Evolutionary conservation across 2,113 vertebrate species (phyloP).

Genomic region (Oreotrochilus melanogaster): DNA sequence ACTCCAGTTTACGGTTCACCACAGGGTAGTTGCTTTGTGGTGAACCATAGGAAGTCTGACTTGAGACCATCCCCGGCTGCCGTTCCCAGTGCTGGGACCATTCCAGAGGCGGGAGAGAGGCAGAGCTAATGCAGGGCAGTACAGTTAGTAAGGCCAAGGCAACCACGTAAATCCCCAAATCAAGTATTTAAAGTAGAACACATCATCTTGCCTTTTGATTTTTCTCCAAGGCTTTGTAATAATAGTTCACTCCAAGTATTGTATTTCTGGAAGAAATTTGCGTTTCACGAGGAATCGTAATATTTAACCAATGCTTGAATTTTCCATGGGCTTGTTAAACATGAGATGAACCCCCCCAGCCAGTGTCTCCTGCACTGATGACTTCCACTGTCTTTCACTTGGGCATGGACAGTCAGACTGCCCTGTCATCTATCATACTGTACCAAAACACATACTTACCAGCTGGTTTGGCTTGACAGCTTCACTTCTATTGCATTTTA

Average conservation of each 20-base stretch:
- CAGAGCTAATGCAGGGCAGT: neutral
- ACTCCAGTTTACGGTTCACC: neutral
- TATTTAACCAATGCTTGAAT: neutral
- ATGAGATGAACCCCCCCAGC: neutral
- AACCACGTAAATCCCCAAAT: neutral
- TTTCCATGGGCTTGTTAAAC: neutral
- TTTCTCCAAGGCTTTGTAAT: neutral
- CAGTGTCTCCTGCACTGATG: neutral
- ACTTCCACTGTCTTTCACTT: neutral
- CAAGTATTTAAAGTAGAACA: neutral
- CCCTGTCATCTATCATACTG: neutral
- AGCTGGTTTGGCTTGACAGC: neutral
- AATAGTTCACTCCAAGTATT: neutral
- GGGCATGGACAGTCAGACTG: neutral
- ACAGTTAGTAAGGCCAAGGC: neutral
- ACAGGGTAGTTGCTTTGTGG: conserved; percentile 25
- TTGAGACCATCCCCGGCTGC: neutral
- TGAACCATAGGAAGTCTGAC: conserved; percentile 31
- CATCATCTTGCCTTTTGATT: neutral
- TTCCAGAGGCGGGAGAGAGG: neutral
- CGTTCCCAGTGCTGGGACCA: neutral
- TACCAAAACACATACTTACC: neutral
- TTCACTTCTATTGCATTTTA: neutral
- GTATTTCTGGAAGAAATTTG: neutral
- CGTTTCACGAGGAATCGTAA: neutral